Conservation (phyloP, 2,113 vertebrate genomes). For the Pongo pygmaeus region DNA sequence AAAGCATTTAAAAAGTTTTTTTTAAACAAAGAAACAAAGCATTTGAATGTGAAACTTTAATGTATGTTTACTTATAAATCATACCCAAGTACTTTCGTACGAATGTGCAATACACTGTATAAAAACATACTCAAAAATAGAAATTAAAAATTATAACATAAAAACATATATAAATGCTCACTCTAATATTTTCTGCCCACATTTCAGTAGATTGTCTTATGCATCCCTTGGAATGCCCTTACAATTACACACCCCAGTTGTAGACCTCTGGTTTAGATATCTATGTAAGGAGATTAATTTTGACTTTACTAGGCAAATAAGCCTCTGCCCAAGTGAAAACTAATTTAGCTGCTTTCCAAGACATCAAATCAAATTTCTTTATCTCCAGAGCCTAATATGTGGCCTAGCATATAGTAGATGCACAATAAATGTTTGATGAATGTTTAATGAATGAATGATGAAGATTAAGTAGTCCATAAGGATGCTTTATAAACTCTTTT, state of each 20-base stretch:
- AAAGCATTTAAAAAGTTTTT: not conserved
- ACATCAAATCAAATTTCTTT: not conserved
- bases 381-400: not conserved
- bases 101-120: not conserved
- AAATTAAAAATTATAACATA: not conserved
- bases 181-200: not conserved
- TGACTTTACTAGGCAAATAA: not conserved
- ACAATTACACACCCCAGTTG: not conserved
- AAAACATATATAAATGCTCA: not conserved
- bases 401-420: not conserved
- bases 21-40: not conserved
- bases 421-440: not conserved
- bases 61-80: not conserved
- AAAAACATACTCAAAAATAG: not conserved
- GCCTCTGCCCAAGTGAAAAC: not conserved
- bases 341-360: conserved; percentile 26
- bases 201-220: not conserved
- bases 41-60: not conserved
- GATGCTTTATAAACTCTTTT: not conserved
- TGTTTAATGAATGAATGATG: not conserved
- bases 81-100: not conserved
- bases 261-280: not conserved
- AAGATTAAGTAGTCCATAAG: not conserved
- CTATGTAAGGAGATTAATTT: not conserved
- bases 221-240: no score